Evolutionary conservation across 2,888 invertebrate genomes (phyloP), one percentile per base, ranked within the genome.

Genomic region (Hybos culiciformis): DNA sequence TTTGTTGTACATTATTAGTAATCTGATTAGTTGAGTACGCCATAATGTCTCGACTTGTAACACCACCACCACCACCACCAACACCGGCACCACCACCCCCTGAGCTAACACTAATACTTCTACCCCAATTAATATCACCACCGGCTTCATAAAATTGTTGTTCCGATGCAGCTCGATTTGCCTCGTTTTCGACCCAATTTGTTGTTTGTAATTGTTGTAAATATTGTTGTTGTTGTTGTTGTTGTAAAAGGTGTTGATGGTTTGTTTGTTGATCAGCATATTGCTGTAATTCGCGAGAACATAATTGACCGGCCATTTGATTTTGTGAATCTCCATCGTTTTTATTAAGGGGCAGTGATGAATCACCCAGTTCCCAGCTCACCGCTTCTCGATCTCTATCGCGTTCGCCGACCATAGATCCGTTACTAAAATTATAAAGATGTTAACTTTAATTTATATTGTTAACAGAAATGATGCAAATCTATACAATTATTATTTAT

Each of bases 311-410:
- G 56, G 63, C 64, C 64, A 64, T 65, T 61, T 64, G 49, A n/a
- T n/a, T n/a, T 61, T 64, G 65, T 61, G 59, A 58, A 59, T 57
- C 65, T 62, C 65, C 66, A 66, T 66, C 65, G n/a, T n/a, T n/a
- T 60, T 63, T 66, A 55, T 56, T 61, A 60, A 68, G 68, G 63
- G 68, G 67, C 62, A 71, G 69, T 69, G 70, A 65, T 59, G 61
- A 56, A 58, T 63, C 66, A 61, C 66, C 66, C 61, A 65, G 59
- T 65, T 67, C 68, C 68, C 68, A 68, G 62, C 66, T 65, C 64
- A 67, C 67, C 66, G 67, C 65, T 60, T 67, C 67, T 66, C 67
- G 67, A 65, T 66, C 66, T 60, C 66, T 65, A 58, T 66, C 65
- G 61, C 66, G 66, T 66, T 66, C 66, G 60, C 67, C 67, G 63